Base-by-base conservation (phyloP, 2,797 vertebrate genomes). In the Pipistrellus pipistrellus region DNA sequence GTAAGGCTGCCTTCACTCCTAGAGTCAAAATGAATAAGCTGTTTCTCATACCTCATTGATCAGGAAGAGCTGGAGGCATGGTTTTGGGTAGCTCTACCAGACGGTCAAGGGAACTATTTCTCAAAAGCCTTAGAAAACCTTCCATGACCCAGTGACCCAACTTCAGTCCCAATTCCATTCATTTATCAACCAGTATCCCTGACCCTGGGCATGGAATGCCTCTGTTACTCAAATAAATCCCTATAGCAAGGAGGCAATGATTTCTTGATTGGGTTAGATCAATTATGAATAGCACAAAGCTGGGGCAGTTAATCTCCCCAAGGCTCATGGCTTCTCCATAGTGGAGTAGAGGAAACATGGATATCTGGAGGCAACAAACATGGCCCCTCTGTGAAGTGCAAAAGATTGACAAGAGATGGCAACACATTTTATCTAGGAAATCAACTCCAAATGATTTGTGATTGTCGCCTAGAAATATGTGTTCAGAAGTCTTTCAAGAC, bases 31-130 rank as follows among this genome's bases (percentile, higher is more conserved):
- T 84, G 66, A 44, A 75, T 75, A 30, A 64, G 17, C 14, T 57
- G 18, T 64, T 92, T 96, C 81, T 96, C 35, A 85, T 32, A 48
- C 41, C 23, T 71, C 25, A 38, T 85, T 87, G 11, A 48, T 66
- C 13, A 62, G 38, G 30, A 91, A 86, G 38, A 55, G 13, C 57
- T 66, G 38, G 35, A 57, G 27, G n/a, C 53, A 69, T 78, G n/a
- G 21, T 53, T 88, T 69, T 18, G 14, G 20, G 71, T 38, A 73
- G 27, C 18, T 91, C 18, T 84, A 11, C 8, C 30, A 66, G 51
- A 46, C 64, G 2, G 68, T 5, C 21, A 51, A 91, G 57, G 38
- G 59, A 48, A 66, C 15, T 51, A 25, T 69, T 30, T 88, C 32
- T 82, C 46, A 81, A 62, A 90, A 76, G 8, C 4, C 10, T 81